Conservation (phyloP, 2,888 invertebrate genomes). For the Acrobasis suavella region DNA sequence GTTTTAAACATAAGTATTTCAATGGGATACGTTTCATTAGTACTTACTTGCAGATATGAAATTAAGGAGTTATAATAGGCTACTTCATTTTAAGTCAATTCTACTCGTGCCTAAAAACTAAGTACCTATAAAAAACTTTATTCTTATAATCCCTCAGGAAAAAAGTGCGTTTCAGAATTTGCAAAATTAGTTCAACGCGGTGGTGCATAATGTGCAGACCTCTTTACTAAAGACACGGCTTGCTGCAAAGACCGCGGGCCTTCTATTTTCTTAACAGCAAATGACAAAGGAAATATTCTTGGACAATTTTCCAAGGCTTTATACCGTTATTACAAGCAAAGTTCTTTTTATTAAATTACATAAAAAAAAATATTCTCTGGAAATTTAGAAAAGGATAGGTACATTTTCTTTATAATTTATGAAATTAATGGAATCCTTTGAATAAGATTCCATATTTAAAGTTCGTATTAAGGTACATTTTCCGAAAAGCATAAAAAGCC, state of each 20-base stretch:
- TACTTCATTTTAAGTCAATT: no score
- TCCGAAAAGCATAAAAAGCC: neutral
- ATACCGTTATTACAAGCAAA: conserved; percentile 27
- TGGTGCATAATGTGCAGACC: no score
- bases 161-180: no score
- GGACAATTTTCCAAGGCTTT: conserved; percentile 38
- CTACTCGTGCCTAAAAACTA: no score
- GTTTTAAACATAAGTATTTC: no score
- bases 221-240: conserved; percentile 58
- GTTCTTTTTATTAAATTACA: neutral
- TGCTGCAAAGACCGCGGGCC: conserved; percentile 46
- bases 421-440: neutral
- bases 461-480: neutral
- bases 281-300: conserved; percentile 50
- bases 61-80: no score
- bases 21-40: no score
- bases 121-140: no score
- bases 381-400: neutral
- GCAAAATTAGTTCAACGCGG: no score
- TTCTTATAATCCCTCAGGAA: no score
- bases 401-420: neutral
- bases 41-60: no score
- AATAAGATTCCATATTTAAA: neutral
- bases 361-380: neutral
- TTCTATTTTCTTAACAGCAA: conserved; percentile 58